A percentile compares a stretch with the other conserved stretches of the same genome.
phyloP scores from a whole-genome alignment of 2,888 invertebrate species.

The Linnaemya vulpina region DNA sequence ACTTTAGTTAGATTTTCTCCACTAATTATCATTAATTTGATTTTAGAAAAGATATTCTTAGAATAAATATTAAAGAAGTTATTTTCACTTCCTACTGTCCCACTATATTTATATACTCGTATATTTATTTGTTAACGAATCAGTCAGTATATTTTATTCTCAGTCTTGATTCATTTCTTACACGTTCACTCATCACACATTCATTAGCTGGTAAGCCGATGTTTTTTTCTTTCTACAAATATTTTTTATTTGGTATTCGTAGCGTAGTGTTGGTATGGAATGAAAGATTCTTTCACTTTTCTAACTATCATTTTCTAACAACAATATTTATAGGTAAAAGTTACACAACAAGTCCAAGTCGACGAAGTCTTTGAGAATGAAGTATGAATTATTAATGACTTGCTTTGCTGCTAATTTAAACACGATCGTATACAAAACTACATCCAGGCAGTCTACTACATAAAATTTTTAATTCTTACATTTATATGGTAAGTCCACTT shows the following conservation, averaged over 20 bases:
- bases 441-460: slow-evolving; percentile 18
- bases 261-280: slow-evolving; percentile 43
- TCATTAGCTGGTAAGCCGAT: slow-evolving; percentile 30
- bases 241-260: slow-evolving; percentile 48
- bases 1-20: slow-evolving; percentile 14
- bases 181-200: slow-evolving; percentile 4
- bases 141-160: slow-evolving; percentile 23
- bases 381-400: slow-evolving; percentile 72
- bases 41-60: slow-evolving; percentile 36
- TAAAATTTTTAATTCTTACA: slow-evolving; percentile 31
- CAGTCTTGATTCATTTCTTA: slow-evolving; percentile 41
- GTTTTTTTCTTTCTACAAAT: slow-evolving; percentile 19
- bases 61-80: slow-evolving; percentile 27
- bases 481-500: slow-evolving; percentile 2
- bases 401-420: slow-evolving; percentile 69
- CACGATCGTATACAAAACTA: slow-evolving; percentile 23
- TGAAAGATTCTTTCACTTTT: slow-evolving; percentile 71
- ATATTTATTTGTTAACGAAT: background rate
- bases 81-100: slow-evolving; percentile 63
- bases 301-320: slow-evolving; percentile 72
- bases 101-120: slow-evolving; percentile 34
- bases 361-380: slow-evolving; percentile 49
- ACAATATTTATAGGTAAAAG: slow-evolving; percentile 68
- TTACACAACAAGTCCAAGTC: slow-evolving; percentile 68
- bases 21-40: slow-evolving; percentile 48